Conservation (phyloP, 2,888 invertebrate species). For the Lasioglossum calceatum region DNA sequence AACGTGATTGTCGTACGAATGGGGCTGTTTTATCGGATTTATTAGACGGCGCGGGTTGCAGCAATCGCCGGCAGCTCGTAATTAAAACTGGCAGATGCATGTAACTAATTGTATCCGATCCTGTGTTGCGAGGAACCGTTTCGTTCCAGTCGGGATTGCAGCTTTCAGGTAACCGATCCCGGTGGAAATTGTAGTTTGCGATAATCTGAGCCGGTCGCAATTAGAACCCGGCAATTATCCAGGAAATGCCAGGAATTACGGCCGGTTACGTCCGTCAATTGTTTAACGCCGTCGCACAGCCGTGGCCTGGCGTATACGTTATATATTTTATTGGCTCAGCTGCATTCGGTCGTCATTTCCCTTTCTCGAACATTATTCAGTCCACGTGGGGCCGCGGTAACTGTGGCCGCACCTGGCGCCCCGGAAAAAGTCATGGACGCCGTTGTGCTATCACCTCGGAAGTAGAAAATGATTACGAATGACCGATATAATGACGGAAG, state of each 20-base stretch:
- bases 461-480: conserved; percentile 28
- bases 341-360: not conserved
- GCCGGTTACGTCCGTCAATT: not conserved
- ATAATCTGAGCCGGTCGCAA: not conserved
- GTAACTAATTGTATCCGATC: not conserved
- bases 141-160: not conserved
- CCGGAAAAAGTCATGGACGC: conserved; percentile 31
- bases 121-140: not conserved
- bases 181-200: not conserved
- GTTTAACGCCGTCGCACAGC: not conserved
- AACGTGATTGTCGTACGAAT: not conserved
- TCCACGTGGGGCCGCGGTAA: not conserved
- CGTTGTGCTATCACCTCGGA: conserved; percentile 31
- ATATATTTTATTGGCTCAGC: not conserved
- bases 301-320: not conserved
- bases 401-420: not conserved
- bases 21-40: not conserved
- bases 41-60: not conserved
- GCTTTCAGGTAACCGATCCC: not conserved
- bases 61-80: not conserved
- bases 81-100: not conserved
- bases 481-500: conserved; percentile 9
- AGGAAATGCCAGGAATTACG: not conserved
- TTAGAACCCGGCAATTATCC: not conserved
- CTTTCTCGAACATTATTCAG: not conserved